These are phyloP conservation scores for Macaria notata DNA, from an alignment of 2,888 invertebrate genomes.

Conservation along the genomic window DNA sequence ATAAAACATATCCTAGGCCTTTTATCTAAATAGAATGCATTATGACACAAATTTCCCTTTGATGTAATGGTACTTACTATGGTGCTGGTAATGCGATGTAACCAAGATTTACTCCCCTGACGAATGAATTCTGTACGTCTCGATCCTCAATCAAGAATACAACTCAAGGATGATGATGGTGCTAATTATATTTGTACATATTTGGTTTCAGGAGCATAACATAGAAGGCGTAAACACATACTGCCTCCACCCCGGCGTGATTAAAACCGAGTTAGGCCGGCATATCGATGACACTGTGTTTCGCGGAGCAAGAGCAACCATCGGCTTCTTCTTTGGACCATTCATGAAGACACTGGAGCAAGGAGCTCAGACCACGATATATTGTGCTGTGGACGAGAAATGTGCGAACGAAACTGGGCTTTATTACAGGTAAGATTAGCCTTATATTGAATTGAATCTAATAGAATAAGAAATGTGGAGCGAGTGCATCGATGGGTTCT, in stretches of 20 bases:
- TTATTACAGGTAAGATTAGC: constrained; percentile 74
- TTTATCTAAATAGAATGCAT: too few species aligned
- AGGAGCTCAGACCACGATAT: constrained; percentile 89
- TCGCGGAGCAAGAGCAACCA: constrained; percentile 66
- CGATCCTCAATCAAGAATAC: too few species aligned
- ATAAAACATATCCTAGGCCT: too few species aligned
- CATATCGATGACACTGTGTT: constrained; percentile 79
- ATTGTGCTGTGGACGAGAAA: constrained; percentile 87
- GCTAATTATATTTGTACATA: too few species aligned
- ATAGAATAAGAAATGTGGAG: too few species aligned
- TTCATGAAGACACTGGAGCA: constrained; percentile 83
- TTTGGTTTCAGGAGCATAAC: constrained; percentile 57
- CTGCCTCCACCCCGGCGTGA: constrained; percentile 88
- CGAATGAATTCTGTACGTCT: too few species aligned
- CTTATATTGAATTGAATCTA: neutral
- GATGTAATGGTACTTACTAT: too few species aligned
- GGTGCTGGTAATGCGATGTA: too few species aligned
- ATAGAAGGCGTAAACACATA: constrained; percentile 85
- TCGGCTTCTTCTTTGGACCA: constrained; percentile 53
- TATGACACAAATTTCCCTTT: too few species aligned
- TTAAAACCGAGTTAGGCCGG: constrained; percentile 89
- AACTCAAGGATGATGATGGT: too few species aligned
- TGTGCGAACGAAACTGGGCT: constrained; percentile 83
- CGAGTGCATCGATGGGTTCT: constrained; percentile 57
- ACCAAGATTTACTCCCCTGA: too few species aligned